Base-by-base conservation (phyloP, 2,888 invertebrate species). In the Pegoplata infirma region DNA sequence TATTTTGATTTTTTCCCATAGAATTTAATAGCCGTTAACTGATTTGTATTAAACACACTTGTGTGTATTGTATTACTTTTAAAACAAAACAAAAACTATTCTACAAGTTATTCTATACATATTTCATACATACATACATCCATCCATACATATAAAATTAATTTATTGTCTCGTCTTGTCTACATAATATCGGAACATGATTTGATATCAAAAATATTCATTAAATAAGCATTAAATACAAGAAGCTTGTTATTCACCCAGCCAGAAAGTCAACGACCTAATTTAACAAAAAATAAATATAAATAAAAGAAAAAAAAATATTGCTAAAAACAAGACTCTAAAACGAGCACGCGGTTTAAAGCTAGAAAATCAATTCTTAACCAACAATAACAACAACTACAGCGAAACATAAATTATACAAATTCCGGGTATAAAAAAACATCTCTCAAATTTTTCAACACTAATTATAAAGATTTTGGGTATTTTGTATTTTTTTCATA, bases 181-280 rank as follows among this genome's bases (percentile, higher is more conserved):
- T 49, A 67, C 28, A 77, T 51, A 51, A 28, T 53, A 69, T 71
- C 64, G 71, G 56, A 73, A 77, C 77, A 77, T 73, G 73, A 73
- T 73, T 77, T 73, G 46, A 85, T 87, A 87, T 86, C 86, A 85
- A 86, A n/a, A n/a, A 86, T 87, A 85, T 84, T 84, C 85, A 85
- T 85, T 86, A 86, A 86, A 87, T 87, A 87, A 86, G 85, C 86
- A 85, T 81, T 82, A 84, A 83, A 84, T 81, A 83, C 80, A 55
- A 64, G 64, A 61, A 66, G 64, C 66, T 58, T 56, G 49, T 56
- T 71, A 75, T 75, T 75, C 56, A 64, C 61, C 47, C 49, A 74
- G 28, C 81, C 82, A 80, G 80, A 80, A 82, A 76, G 86, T 86
- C 86, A 86, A 86, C 84, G 86, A 86, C 85, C 86, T 85, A 84